Conservation (phyloP, 1,140 invertebrate species). For the Neodiprion virginianus region DNA sequence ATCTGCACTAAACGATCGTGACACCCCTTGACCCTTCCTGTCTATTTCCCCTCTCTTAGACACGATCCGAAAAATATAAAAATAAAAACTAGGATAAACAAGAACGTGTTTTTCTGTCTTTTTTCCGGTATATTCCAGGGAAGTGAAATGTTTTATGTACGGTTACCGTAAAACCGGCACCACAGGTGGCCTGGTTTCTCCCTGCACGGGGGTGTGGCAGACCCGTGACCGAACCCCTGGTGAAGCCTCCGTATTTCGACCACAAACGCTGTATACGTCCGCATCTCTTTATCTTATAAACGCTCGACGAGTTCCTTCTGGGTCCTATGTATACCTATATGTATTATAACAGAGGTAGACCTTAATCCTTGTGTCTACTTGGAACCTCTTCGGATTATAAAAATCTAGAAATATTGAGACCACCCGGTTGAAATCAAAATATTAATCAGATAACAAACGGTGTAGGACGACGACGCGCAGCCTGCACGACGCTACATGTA, state of each 20-base stretch:
- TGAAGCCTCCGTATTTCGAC: neutral
- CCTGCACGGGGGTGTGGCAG: neutral
- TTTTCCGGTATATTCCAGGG: neutral
- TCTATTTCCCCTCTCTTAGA: too few relatives aligned
- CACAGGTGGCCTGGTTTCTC: slow-evolving; percentile 1
- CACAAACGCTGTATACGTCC: neutral
- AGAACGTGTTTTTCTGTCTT: too few relatives aligned
- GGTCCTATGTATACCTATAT: too few relatives aligned
- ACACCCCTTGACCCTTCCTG: too few relatives aligned
- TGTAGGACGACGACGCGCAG: too few relatives aligned
- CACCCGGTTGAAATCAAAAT: slow-evolving; percentile 2
- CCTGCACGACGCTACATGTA: too few relatives aligned
- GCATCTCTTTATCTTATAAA: neutral
- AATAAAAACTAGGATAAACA: too few relatives aligned
- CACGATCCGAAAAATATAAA: too few relatives aligned
- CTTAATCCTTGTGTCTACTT: slow-evolving; percentile 2
- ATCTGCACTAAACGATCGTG: too few relatives aligned
- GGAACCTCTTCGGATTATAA: neutral
- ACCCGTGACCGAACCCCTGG: too few relatives aligned
- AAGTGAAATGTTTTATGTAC: neutral
- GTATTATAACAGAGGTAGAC: neutral
- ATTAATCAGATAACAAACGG: neutral
- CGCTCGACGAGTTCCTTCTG: neutral
- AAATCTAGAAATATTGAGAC: neutral
- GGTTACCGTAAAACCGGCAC: neutral